Conservation (phyloP, 2,797 vertebrate genomes). For the Pseudochirops cupreus region DNA sequence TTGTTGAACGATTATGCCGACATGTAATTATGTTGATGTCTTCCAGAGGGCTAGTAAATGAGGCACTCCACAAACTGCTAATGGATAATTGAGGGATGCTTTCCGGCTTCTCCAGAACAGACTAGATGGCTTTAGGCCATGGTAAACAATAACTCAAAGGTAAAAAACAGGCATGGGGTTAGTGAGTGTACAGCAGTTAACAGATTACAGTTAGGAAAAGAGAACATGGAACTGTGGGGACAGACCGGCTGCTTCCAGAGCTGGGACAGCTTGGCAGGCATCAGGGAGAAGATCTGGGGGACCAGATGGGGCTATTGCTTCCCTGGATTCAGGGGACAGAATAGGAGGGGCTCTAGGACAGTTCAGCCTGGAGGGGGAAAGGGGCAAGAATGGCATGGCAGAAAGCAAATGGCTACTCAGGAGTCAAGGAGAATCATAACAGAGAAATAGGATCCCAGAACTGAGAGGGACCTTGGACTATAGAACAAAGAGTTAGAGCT, state of each 20-base stretch:
- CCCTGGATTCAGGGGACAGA: background rate
- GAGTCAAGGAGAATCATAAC: background rate
- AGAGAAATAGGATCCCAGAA: background rate
- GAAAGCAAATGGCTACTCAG: background rate
- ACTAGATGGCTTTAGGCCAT: background rate
- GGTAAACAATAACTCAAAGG: background rate
- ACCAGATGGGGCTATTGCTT: background rate
- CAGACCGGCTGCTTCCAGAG: background rate
- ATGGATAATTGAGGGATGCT: slow-evolving; percentile 2
- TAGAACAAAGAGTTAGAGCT: background rate
- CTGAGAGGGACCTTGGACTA: background rate
- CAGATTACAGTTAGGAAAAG: background rate
- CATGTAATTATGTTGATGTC: background rate
- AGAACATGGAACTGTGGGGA: background rate
- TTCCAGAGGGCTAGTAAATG: background rate
- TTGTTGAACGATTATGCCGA: background rate
- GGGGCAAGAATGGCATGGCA: background rate
- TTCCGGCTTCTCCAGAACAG: background rate
- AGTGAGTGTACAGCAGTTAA: background rate
- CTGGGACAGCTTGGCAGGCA: background rate
- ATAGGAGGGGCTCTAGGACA: background rate
- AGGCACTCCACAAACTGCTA: background rate
- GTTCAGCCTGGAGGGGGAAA: background rate
- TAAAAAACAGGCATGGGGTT: background rate
- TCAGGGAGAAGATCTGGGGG: background rate